Base-by-base conservation (phyloP, 2,888 invertebrate species). In the Bembecia ichneumoniformis region DNA sequence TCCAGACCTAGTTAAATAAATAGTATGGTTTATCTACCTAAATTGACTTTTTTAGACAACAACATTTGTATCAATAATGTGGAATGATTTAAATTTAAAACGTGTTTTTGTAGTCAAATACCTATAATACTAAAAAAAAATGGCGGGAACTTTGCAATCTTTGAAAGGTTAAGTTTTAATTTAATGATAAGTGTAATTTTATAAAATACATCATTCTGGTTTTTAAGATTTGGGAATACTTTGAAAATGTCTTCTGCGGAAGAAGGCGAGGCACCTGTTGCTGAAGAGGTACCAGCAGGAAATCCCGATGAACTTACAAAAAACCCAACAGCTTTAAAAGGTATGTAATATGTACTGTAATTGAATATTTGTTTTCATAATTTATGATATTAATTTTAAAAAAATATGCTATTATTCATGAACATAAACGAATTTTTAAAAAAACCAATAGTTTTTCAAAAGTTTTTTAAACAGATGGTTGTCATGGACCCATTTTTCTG, bases 291-390 rank as follows among this genome's bases (percentile, higher is more conserved):
- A 14, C 73, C 78, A 34, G 62, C 71, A 48, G 87, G 84, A 53
- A 83, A 91, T 66, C 91, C 91, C 46, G 89, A 90, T 17, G 90
- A 90, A 63, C 82, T 91, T 47, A 84, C 90, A 20, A 91, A 91
- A 71, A 90, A 91, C 67, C 89, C 91, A 46, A 80, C 82, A 57
- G 84, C 90, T 47, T 83, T 91, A 46, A 90, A 89, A 89, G 89
- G 91, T 91, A 79, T 60, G 54, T 28, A 28, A 20, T 20, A 7
- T 36, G n/a, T n/a, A n/a, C n/a, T 34, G n/a, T 46, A 47, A 46
- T 47, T 14, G 14, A 14, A 14, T 46, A 35, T 34, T 35, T 34
- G 4, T 20, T 20, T 20, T 20, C 20, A 20, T 20, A 7, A 5
- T 7, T 7, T 20, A 7, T 20, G 5, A 7, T 7, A 7, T 28